Conservation (phyloP, 2,888 invertebrate species). For the Melanargia galathea region DNA sequence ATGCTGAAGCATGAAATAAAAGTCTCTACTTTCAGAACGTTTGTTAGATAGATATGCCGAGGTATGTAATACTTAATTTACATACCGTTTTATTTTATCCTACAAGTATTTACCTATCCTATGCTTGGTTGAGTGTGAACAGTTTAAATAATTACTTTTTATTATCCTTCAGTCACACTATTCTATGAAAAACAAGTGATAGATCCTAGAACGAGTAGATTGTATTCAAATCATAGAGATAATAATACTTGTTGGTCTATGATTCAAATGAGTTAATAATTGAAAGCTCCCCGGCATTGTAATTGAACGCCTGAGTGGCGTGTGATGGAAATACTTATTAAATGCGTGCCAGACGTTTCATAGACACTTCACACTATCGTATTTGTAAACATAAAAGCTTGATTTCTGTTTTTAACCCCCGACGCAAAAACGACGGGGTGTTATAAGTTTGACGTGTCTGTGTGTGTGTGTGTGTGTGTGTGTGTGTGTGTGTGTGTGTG, state of each 20-base stretch:
- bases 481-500: too few relatives aligned
- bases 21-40: not conserved
- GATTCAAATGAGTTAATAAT: slow-evolving; percentile 26
- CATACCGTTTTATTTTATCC: not conserved
- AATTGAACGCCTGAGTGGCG: slow-evolving; percentile 17
- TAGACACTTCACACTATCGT: too few relatives aligned
- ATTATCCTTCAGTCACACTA: not conserved
- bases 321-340: slow-evolving; percentile 21
- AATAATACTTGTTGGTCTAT: too few relatives aligned
- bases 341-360: slow-evolving; percentile 2
- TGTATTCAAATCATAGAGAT: too few relatives aligned
- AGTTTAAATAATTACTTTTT: not conserved
- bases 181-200: slow-evolving; percentile 14
- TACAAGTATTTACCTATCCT: not conserved
- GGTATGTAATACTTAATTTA: too few relatives aligned
- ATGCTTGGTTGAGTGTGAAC: not conserved
- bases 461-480: too few relatives aligned
- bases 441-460: too few relatives aligned
- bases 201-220: slow-evolving; percentile 16
- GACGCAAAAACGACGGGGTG: too few relatives aligned
- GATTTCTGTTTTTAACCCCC: too few relatives aligned
- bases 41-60: not conserved
- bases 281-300: slow-evolving; percentile 23
- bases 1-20: not conserved
- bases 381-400: too few relatives aligned